These are phyloP conservation scores for Drosophila anomalipes DNA, from an alignment of 2,888 invertebrate genomes.

Conservation along the genomic window DNA sequence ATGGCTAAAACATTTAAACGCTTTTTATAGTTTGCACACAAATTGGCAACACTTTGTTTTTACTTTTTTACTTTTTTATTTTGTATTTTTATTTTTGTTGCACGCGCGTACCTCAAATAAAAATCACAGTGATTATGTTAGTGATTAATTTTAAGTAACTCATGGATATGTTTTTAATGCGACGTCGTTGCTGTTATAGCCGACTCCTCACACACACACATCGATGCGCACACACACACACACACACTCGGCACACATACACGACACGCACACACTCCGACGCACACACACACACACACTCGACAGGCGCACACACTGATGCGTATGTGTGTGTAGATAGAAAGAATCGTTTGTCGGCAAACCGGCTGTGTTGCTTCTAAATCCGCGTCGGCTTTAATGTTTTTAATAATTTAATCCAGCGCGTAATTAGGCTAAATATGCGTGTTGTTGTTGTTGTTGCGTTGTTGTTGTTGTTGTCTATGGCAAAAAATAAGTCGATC, in stretches of 20 bases:
- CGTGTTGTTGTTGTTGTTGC: background rate
- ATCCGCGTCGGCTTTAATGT: slow-evolving; percentile 81
- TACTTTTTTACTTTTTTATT: slow-evolving; percentile 20
- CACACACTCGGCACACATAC: slow-evolving; percentile 8
- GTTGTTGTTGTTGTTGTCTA: background rate
- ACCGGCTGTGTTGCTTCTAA: slow-evolving; percentile 69
- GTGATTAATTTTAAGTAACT: slow-evolving; percentile 82
- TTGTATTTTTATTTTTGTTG: slow-evolving; percentile 51
- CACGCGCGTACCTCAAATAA: slow-evolving; percentile 76
- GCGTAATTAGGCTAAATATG: slow-evolving; percentile 83
- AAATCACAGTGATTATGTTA: slow-evolving; percentile 81
- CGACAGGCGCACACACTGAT: slow-evolving; percentile 15
- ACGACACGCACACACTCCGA: slow-evolving; percentile 14
- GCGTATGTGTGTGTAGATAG: background rate
- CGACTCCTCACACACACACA: slow-evolving; percentile 17
- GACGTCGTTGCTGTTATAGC: slow-evolving; percentile 60
- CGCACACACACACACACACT: slow-evolving; percentile 17
- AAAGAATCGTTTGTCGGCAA: slow-evolving; percentile 24
- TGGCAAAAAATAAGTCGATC: background rate
- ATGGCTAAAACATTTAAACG: slow-evolving; percentile 55
- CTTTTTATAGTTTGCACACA: slow-evolving; percentile 66
- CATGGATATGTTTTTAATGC: slow-evolving; percentile 80
- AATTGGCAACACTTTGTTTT: slow-evolving; percentile 32
- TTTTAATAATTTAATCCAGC: slow-evolving; percentile 84
- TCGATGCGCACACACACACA: slow-evolving; percentile 20